Evolutionary conservation across 2,888 invertebrate genomes (phyloP).

Genomic region (Ypsolopha sequella): DNA sequence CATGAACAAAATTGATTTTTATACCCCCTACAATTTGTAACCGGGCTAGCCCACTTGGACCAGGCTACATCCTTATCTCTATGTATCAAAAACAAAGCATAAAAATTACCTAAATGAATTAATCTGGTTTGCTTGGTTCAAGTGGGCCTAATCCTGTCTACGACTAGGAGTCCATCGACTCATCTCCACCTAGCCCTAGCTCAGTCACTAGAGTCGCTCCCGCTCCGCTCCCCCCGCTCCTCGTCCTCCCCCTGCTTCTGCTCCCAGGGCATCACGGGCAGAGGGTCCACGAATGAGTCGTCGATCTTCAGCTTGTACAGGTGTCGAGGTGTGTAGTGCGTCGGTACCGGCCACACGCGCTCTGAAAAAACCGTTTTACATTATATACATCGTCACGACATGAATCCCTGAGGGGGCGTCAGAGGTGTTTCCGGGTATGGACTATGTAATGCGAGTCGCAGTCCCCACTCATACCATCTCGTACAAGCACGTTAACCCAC

Average conservation of each 20-base stretch:
- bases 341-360: conserved; percentile 51
- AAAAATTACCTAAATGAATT: no score
- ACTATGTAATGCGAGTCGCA: no score
- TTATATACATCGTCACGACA: no score
- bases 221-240: conserved; percentile 30
- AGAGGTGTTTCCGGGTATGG: no score
- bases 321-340: conserved; percentile 48
- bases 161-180: conserved; percentile 8
- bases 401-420: neutral
- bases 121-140: no score
- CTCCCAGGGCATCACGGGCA: conserved; percentile 63
- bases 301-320: conserved; percentile 56
- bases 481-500: no score
- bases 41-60: no score
- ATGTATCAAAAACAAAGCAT: neutral
- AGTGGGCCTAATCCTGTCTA: no score
- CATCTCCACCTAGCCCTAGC: neutral
- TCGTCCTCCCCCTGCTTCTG: conserved; percentile 35
- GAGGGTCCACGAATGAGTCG: conserved; percentile 54
- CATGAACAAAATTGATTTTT: no score
- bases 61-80: no score
- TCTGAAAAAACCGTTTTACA: conserved; percentile 23
- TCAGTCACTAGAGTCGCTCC: conserved; percentile 39
- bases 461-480: no score
- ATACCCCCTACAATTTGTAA: no score